Evolutionary conservation across 1,140 invertebrate species (phyloP), one percentile per base, ranked within the genome.

Genomic region (Scaptomyza pallida): DNA sequence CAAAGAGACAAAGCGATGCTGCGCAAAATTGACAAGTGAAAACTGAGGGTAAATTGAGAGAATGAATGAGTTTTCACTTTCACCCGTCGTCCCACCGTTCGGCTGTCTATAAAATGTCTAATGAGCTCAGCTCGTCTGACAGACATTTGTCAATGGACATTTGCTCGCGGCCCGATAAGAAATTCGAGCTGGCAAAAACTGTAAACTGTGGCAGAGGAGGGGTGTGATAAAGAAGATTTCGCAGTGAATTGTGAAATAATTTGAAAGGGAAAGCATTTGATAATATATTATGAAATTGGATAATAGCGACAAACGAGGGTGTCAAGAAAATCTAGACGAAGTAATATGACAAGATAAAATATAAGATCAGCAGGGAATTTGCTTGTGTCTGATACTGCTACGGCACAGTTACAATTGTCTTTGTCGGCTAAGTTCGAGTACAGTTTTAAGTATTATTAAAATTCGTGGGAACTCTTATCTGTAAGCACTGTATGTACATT

Each of bases 91-190:
- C 12, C 17, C 12, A 8, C 40, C 16, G 21, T 12, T 12, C 21
- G 35, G 15, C 50, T 63, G 51, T 63, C 51, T 70, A 43, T 70
- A 75, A 80, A 75, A 80, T 80, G 77, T 80, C 72, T 80, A 80
- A 80, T 80, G 77, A 80, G 77, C 77, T 80, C 77, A 68, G 72
- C 77, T 75, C 77, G 57, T 62, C 77, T 72, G 72, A 65, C 77
- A 80, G 77, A 80, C 77, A 80, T 80, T 80, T 80, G 77, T 80
- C 77, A 80, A 67, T 79, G 48, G 54, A 65, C 48, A 55, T 69
- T 30, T 30, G 59, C 69, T 69, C 68, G 55, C 57, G 69, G 75
- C 61, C 40, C 67, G 76, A 78, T 78, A 79, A 78, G 76, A 45
- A 30, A 30, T 17, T 35, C 12, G 56, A 59, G 43, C 47, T 43